Conservation (phyloP, 2,888 invertebrate species). For the Beris morrisii region DNA sequence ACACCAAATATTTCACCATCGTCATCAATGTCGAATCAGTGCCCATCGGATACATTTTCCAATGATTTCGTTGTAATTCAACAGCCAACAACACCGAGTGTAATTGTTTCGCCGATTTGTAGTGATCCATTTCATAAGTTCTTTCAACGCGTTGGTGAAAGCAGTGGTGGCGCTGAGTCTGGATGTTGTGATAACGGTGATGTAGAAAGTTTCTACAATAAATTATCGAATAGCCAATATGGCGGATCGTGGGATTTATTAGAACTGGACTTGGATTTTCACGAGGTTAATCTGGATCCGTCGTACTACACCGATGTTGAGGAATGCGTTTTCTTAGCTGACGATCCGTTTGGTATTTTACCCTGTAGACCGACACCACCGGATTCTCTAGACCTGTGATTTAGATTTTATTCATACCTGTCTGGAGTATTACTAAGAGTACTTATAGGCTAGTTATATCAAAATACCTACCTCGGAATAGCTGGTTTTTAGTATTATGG, state of each 20-base stretch:
- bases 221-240: slow-evolving; percentile 50
- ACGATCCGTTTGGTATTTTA: slow-evolving; percentile 62
- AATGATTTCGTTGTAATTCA: slow-evolving; percentile 61
- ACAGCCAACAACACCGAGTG: slow-evolving; percentile 61
- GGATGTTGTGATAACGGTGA: slow-evolving; percentile 43
- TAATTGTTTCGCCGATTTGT: slow-evolving; percentile 61
- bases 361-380: slow-evolving; percentile 65
- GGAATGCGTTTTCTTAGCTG: slow-evolving; percentile 63
- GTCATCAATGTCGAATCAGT: slow-evolving; percentile 52
- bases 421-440: no score
- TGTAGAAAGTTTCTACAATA: slow-evolving; percentile 9
- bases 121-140: slow-evolving; percentile 45
- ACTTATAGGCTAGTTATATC: no score
- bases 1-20: slow-evolving; percentile 65
- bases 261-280: slow-evolving; percentile 64
- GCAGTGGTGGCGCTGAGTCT: slow-evolving; percentile 53
- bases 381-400: slow-evolving; percentile 57
- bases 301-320: slow-evolving; percentile 66
- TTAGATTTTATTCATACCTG: slow-evolving; percentile 38
- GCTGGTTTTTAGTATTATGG: no score
- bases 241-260: slow-evolving; percentile 66
- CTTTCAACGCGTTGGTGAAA: slow-evolving; percentile 41
- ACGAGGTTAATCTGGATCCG: slow-evolving; percentile 65
- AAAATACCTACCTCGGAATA: no score
- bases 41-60: slow-evolving; percentile 63